phyloP scores from a whole-genome alignment of 2,888 invertebrate species.

The Ennomos fuscantarius region DNA sequence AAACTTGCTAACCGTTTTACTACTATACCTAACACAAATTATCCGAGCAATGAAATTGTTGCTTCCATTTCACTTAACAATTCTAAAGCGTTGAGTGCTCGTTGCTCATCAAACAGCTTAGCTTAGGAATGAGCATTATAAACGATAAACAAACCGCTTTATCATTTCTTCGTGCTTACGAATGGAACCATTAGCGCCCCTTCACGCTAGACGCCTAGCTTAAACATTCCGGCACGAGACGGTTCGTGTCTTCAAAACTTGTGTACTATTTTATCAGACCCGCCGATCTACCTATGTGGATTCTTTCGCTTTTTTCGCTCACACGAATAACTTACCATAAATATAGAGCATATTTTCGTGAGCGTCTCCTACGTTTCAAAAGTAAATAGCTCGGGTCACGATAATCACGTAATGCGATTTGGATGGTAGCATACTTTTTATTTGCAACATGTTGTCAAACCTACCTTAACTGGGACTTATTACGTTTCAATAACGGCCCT shows the following conservation, averaged over 20 bases:
- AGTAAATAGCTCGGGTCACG: constrained; percentile 77
- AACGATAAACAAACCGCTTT: constrained; percentile 28
- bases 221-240: constrained; percentile 46
- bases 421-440: constrained; percentile 68
- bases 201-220: constrained; percentile 35
- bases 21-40: too few species aligned
- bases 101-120: constrained; percentile 14
- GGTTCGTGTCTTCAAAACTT: constrained; percentile 34
- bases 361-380: constrained; percentile 64
- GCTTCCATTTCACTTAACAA: background rate
- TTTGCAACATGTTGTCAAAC: constrained; percentile 70
- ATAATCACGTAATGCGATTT: constrained; percentile 69
- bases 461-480: constrained; percentile 68
- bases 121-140: constrained; percentile 16
- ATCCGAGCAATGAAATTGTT: too few species aligned
- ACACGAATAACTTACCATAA: constrained; percentile 66
- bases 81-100: constrained; percentile 16
- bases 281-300: constrained; percentile 49
- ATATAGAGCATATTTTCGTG: constrained; percentile 73
- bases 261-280: constrained; percentile 55
- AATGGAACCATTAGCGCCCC: constrained; percentile 40
- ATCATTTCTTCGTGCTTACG: constrained; percentile 29
- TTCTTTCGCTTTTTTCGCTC: constrained; percentile 53
- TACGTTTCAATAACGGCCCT: constrained; percentile 60
- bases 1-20: too few species aligned